Evolutionary conservation across 2,888 invertebrate genomes (phyloP).

Genomic region (Euclidia mi): DNA sequence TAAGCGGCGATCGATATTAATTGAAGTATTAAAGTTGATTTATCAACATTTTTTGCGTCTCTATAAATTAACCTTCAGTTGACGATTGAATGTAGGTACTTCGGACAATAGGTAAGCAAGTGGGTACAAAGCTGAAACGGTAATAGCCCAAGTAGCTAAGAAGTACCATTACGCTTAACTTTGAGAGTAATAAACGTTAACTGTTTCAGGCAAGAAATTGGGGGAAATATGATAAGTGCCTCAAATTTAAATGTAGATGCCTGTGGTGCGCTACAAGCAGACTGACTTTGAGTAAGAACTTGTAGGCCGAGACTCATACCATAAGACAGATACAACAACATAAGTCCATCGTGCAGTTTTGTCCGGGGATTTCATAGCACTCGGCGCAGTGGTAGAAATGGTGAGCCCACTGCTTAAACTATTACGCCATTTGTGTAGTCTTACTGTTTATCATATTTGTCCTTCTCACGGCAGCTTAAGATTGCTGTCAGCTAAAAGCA

Average conservation of each 20-base stretch:
- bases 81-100: background rate
- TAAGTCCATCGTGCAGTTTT: too few relatives aligned
- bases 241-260: background rate
- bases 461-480: too few relatives aligned
- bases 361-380: too few relatives aligned
- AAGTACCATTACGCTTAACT: background rate
- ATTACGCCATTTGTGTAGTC: too few relatives aligned
- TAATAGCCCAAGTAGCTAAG: background rate
- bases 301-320: too few relatives aligned
- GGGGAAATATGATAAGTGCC: background rate
- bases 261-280: background rate
- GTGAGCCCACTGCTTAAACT: too few relatives aligned
- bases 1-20: conserved; percentile 44
- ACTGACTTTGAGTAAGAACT: too few relatives aligned
- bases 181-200: background rate
- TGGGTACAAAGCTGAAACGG: background rate
- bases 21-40: conserved; percentile 10
- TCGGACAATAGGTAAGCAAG: background rate
- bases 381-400: too few relatives aligned
- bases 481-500: background rate
- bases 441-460: too few relatives aligned
- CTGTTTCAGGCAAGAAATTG: background rate
- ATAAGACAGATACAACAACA: too few relatives aligned
- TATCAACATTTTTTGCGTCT: conserved; percentile 5
- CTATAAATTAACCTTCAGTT: conserved; percentile 1